phyloP scores from a whole-genome alignment of 2,797 vertebrate genomes.

The Gouania willdenowi region DNA sequence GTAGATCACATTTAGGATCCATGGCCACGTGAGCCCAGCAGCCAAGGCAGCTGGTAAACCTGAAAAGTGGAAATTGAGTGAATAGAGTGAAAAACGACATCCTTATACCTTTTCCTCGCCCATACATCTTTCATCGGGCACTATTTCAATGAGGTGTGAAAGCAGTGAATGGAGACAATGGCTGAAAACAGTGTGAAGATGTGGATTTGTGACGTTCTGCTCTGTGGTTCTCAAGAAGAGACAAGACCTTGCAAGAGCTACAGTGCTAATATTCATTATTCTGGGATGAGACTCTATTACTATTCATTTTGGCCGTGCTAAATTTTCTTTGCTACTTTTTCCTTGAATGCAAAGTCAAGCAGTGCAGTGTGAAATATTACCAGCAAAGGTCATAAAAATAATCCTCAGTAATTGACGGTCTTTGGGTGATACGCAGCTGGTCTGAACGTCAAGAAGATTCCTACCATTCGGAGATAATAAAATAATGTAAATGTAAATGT shows the following conservation, averaged over 20 bases:
- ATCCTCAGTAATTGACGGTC: conserved; percentile 44
- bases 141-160: conserved; percentile 45
- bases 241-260: neutral
- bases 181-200: conserved; percentile 12
- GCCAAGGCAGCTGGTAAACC: conserved; percentile 1
- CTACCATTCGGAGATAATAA: conserved; percentile 31
- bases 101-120: conserved; percentile 29
- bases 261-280: conserved; percentile 6
- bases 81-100: conserved; percentile 62
- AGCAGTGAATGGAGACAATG: conserved; percentile 45
- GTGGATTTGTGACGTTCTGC: neutral
- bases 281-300: conserved; percentile 12
- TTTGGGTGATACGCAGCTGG: conserved; percentile 38
- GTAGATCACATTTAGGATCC: conserved; percentile 55
- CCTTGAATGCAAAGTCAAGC: conserved; percentile 2
- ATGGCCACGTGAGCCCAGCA: conserved; percentile 5
- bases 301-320: conserved; percentile 17
- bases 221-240: neutral
- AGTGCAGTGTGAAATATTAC: conserved; percentile 11
- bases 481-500: too few species aligned
- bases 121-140: conserved; percentile 65
- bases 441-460: conserved; percentile 34
- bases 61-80: conserved; percentile 32
- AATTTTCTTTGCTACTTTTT: conserved; percentile 23
- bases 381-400: conserved; percentile 53